Base-by-base conservation (phyloP, 1,140 invertebrate species). In the Ridgeia piscesae region DNA sequence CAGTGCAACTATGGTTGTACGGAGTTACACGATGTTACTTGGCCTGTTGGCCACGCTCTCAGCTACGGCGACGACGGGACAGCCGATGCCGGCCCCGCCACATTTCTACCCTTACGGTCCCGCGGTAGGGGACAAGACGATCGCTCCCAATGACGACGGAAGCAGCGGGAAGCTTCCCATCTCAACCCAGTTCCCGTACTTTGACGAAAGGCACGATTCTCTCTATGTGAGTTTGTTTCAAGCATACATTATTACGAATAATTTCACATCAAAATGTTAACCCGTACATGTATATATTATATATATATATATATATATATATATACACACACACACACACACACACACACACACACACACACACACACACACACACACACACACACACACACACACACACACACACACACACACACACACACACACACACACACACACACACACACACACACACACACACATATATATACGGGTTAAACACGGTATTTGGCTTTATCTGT, bases 101-200 rank as follows among this genome's bases (percentile, higher is more conserved):
- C 89, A 90, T 33, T 90, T 90, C 17, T 90, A 90, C 31, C 89
- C 89, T 31, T 90, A 27, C 89, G 89, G 89, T 42, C 34, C 89
- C 17, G 89, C 17, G 89, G n/a, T 90, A 34, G 89, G 89, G 34
- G 89, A 90, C 31, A 0, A 8, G 89, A 90, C 6, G n/a, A 42
- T 42, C n/a, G 11, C 89, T 90, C 17, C n/a, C 17, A 90, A 90
- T n/a, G 89, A 90, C 89, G 89, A 90, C 89, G 89, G 89, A 34
- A 35, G 35, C 89, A 90, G 34, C 34, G 89, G 35, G 89, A 90
- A 42, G 6, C 27, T 42, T 35, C 11, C 34, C 17, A 90, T 90
- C 31, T 90, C 89, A 34, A 90, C 89, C 11, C 34, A 17, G 14
- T 90, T 90, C 89, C 89, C 89, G 89, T 90, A 35, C n/a, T 90